phyloP scores from a whole-genome alignment of 2,113 vertebrate genomes.

The Otis tarda region DNA sequence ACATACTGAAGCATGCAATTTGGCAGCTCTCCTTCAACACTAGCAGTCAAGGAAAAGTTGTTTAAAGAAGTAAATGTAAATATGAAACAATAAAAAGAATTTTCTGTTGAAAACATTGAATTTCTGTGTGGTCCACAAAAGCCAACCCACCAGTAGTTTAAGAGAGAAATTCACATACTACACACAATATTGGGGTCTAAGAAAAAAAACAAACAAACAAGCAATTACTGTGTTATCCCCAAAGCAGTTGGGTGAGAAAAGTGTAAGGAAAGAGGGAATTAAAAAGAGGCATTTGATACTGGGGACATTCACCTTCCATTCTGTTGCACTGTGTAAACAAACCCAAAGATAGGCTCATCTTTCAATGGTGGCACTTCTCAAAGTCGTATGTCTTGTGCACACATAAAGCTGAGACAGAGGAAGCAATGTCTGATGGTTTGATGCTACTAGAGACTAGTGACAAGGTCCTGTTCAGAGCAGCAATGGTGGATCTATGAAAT shows the following conservation, averaged over 20 bases:
- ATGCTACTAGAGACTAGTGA: neutral
- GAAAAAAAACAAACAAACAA: neutral
- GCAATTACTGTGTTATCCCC: neutral
- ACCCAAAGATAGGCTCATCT: neutral
- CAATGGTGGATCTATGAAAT: neutral
- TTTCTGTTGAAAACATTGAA: neutral
- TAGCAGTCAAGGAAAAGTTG: neutral
- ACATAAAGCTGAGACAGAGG: neutral
- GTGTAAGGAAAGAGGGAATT: neutral
- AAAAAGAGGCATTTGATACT: neutral
- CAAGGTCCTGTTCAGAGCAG: neutral
- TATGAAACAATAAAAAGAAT: neutral
- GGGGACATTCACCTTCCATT: neutral
- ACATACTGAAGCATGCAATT: neutral
- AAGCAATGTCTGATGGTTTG: neutral
- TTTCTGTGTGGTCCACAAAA: neutral
- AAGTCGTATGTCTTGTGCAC: neutral
- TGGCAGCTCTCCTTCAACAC: neutral
- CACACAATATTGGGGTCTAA: neutral
- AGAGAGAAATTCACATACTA: neutral
- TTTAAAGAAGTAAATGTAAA: neutral
- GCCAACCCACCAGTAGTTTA: neutral
- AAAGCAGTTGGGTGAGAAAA: neutral
- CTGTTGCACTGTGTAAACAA: neutral
- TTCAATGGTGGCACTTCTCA: neutral